phyloP scores from a whole-genome alignment of 2,113 vertebrate species.

The Bubalus kerabau region DNA sequence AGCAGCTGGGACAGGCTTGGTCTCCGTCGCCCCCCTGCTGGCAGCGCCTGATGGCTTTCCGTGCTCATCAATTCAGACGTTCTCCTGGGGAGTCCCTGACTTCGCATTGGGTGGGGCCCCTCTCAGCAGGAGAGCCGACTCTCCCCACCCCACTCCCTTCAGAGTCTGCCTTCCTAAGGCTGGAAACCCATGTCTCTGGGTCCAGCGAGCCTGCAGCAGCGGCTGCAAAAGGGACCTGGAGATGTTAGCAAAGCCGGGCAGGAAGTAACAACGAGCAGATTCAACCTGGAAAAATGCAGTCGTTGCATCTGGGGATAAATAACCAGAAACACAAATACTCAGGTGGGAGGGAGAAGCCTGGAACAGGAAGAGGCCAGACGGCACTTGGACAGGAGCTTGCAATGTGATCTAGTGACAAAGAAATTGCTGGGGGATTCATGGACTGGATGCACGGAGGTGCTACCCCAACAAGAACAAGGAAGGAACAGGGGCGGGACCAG shows the following conservation, averaged over 20 bases:
- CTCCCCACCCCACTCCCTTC: neutral
- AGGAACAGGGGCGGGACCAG: slow-evolving; percentile 19
- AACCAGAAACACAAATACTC: slow-evolving; percentile 71
- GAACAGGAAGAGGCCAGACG: slow-evolving; percentile 65
- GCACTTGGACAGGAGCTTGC: slow-evolving; percentile 69
- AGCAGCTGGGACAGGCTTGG: slow-evolving; percentile 59
- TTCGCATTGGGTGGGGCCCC: neutral
- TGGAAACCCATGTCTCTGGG: neutral
- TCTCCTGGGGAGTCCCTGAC: slow-evolving; percentile 33
- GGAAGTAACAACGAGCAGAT: slow-evolving; percentile 61
- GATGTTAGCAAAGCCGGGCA: slow-evolving; percentile 56
- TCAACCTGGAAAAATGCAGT: slow-evolving; percentile 67
- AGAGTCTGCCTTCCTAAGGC: neutral
- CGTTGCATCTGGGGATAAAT: slow-evolving; percentile 69
- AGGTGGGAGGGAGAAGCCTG: slow-evolving; percentile 65
- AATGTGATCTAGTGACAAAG: slow-evolving; percentile 72
- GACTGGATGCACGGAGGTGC: slow-evolving; percentile 51
- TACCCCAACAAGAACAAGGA: slow-evolving; percentile 47
- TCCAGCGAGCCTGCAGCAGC: neutral
- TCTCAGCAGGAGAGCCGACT: neutral
- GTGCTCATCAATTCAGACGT: neutral
- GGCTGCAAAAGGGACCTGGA: slow-evolving; percentile 41
- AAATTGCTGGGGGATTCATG: slow-evolving; percentile 55
- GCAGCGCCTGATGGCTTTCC: slow-evolving; percentile 10
- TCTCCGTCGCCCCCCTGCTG: slow-evolving; percentile 25